Conservation (phyloP, 2,113 vertebrate genomes). For the Paralichthys olivaceus region DNA sequence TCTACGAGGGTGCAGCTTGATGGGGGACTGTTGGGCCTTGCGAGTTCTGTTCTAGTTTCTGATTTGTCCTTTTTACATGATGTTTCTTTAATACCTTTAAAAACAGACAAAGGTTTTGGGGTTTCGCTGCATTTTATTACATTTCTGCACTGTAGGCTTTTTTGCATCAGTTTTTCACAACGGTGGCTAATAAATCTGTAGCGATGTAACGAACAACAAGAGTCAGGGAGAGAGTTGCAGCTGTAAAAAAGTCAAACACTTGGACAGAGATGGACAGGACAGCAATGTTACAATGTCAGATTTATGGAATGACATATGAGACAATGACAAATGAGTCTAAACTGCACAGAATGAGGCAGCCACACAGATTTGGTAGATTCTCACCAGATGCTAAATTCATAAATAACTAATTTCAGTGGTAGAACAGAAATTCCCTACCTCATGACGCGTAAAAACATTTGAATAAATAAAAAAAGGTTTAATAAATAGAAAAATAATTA, state of each 20-base stretch:
- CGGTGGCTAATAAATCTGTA: constrained; percentile 62
- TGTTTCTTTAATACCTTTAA: not conserved
- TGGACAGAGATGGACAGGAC: constrained; percentile 45
- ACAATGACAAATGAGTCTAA: too few relatives aligned
- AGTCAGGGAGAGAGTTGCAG: constrained; percentile 26
- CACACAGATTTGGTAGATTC: constrained; percentile 51
- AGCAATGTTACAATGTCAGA: constrained; percentile 40
- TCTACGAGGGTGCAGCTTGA: too few relatives aligned
- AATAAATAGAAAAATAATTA: constrained; percentile 45
- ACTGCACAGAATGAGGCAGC: constrained; percentile 32
- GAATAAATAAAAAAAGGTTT: constrained; percentile 55
- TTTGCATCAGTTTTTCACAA: constrained; percentile 76
- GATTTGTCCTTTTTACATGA: not conserved
- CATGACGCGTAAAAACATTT: constrained; percentile 8
- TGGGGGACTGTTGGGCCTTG: too few relatives aligned
- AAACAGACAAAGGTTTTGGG: constrained; percentile 6
- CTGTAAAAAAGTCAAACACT: constrained; percentile 41
- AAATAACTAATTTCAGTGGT: constrained; percentile 35
- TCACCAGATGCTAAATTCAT: constrained; percentile 37
- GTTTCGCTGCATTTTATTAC: constrained; percentile 70
- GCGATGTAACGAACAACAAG: constrained; percentile 51
- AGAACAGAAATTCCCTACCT: constrained; percentile 32
- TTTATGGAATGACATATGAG: constrained; percentile 40
- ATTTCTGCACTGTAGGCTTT: constrained; percentile 69
- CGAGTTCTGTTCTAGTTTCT: too few relatives aligned